phyloP scores from a whole-genome alignment of 2,797 vertebrate genomes.

The Pogonophryne albipinna region DNA sequence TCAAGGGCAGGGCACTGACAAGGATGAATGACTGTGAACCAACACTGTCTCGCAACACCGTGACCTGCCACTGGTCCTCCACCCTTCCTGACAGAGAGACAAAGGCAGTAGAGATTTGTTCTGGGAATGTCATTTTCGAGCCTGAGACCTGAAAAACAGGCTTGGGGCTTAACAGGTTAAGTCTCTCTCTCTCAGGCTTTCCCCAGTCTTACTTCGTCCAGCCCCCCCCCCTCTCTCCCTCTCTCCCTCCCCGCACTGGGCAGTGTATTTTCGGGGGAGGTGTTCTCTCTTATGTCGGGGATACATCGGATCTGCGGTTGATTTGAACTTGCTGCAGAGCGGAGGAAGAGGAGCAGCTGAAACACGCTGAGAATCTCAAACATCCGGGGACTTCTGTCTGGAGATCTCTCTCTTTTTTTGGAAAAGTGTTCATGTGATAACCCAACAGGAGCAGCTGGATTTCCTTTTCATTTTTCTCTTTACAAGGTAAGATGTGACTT shows the following conservation, averaged over 20 bases:
- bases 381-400: background rate
- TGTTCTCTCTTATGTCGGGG: constrained; percentile 80
- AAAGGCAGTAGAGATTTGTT: too few relatives aligned
- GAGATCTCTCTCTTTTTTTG: background rate
- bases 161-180: too few relatives aligned
- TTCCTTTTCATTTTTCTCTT: background rate
- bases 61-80: too few relatives aligned
- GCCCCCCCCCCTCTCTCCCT: background rate
- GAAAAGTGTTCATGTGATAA: constrained; percentile 1
- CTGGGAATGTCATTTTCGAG: too few relatives aligned
- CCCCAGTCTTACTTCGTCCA: background rate
- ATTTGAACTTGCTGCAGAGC: constrained; percentile 91
- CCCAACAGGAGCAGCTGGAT: background rate
- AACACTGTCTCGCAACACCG: too few relatives aligned
- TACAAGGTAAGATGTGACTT: constrained; percentile 32
- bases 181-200: background rate
- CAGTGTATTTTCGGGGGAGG: too few relatives aligned
- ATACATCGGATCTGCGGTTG: constrained; percentile 89
- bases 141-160: too few relatives aligned
- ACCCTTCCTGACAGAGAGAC: too few relatives aligned
- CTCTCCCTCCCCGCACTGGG: background rate
- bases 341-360: constrained; percentile 55
- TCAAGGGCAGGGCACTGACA: too few relatives aligned
- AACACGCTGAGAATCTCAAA: too few relatives aligned
- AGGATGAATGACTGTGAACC: too few relatives aligned